A percentile compares a stretch with the other conserved stretches of the same genome.
Evolutionary conservation across 2,888 invertebrate genomes (phyloP).

Genomic region (Tetanocera ferruginea): DNA sequence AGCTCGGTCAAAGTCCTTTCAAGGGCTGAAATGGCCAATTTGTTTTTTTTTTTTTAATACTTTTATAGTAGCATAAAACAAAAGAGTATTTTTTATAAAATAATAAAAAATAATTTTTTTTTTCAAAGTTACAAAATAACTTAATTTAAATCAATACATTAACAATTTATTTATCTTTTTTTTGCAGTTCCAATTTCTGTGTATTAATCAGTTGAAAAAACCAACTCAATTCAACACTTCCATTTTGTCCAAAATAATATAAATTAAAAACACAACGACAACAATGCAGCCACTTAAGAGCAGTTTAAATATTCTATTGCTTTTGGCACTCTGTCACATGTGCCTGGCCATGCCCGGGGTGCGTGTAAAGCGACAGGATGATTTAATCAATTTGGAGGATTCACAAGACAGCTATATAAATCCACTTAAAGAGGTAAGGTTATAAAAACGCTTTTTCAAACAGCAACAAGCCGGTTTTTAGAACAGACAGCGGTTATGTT

Average conservation of each 20-base stretch:
- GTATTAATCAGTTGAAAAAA: neutral
- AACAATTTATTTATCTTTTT: neutral
- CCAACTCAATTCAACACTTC: neutral
- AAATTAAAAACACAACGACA: conserved; percentile 29
- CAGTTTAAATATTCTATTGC: conserved; percentile 55
- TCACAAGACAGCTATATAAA: conserved; percentile 60
- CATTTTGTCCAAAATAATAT: neutral
- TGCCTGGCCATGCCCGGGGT: conserved; percentile 59
- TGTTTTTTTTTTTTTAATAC: too few species aligned
- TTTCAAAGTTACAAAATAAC: neutral
- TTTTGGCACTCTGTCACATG: conserved; percentile 56
- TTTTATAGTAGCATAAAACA: too few species aligned
- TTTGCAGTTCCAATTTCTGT: conserved; percentile 5
- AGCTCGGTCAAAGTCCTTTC: too few species aligned
- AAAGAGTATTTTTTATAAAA: too few species aligned
- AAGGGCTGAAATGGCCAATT: too few species aligned
- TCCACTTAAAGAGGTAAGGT: conserved; percentile 68
- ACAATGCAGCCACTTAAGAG: conserved; percentile 62
- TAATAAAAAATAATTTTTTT: neutral
- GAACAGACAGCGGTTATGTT: too few species aligned
- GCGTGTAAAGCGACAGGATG: conserved; percentile 60
- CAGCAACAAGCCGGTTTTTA: neutral
- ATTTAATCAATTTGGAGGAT: conserved; percentile 53
- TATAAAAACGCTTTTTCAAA: neutral
- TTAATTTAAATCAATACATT: neutral